Percentiles rank a stretch among this genome's conserved stretches.
Evolutionary conservation across 2,113 vertebrate genomes (phyloP).

Genomic region (Morone saxatilis): DNA sequence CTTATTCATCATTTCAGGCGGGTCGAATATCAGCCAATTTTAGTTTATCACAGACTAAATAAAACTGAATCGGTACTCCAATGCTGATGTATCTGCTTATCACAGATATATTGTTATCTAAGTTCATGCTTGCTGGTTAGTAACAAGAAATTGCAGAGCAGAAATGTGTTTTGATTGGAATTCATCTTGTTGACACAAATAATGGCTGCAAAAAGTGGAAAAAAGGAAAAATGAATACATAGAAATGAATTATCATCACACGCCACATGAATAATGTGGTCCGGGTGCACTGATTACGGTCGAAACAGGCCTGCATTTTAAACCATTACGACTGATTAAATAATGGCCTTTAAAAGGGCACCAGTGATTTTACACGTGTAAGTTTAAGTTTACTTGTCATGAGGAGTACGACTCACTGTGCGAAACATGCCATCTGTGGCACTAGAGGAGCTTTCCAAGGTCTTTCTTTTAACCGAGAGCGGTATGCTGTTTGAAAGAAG

Average conservation of each 20-base stretch:
- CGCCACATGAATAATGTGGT: neutral
- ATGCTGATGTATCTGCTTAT: neutral
- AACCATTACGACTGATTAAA: neutral
- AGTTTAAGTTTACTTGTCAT: too few relatives aligned
- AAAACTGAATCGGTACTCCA: neutral
- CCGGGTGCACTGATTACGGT: neutral
- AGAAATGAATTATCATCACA: neutral
- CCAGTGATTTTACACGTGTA: too few relatives aligned
- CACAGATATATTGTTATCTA: neutral
- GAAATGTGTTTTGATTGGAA: neutral
- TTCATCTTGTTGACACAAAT: neutral
- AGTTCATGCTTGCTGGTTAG: neutral
- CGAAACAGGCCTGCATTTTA: neutral
- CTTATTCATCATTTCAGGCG: neutral
- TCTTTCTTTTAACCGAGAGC: too few relatives aligned
- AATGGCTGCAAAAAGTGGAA: neutral
- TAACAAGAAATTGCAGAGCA: neutral
- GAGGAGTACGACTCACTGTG: neutral
- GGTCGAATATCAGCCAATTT: conserved; percentile 3
- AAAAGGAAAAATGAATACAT: neutral
- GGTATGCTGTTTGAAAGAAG: too few relatives aligned
- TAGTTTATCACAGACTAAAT: neutral
- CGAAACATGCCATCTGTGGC: neutral
- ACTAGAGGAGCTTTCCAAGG: neutral
- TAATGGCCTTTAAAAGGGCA: too few relatives aligned